These are phyloP conservation scores for Trichopoda pennipes DNA, from an alignment of 2,888 invertebrate genomes.

Conservation along the genomic window DNA sequence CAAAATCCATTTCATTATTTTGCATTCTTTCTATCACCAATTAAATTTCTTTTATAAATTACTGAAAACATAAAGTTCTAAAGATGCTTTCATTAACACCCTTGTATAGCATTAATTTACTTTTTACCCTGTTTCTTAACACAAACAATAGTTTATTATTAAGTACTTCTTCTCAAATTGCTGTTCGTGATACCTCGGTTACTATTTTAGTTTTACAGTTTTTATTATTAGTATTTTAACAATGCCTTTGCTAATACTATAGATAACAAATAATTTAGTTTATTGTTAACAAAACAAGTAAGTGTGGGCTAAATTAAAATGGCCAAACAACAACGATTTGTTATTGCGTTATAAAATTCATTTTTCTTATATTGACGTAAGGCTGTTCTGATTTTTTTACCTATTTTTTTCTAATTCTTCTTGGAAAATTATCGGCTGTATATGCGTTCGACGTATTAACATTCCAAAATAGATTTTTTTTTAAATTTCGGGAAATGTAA, in stretches of 20 bases:
- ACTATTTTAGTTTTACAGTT: background rate
- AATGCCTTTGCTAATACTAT: constrained; percentile 31
- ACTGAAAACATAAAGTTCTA: background rate
- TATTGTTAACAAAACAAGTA: constrained; percentile 10
- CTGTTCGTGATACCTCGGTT: constrained; percentile 22
- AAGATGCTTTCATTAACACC: constrained; percentile 26
- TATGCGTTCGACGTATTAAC: no score
- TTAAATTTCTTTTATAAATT: background rate
- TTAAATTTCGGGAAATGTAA: no score
- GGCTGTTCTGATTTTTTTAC: no score
- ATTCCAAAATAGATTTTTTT: no score
- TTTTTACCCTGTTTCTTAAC: background rate
- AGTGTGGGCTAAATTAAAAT: background rate
- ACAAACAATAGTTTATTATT: constrained; percentile 50
- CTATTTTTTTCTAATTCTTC: no score
- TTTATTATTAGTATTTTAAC: constrained; percentile 28
- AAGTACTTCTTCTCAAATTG: background rate
- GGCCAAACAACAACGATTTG: background rate
- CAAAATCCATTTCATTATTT: no score
- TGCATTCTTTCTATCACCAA: background rate
- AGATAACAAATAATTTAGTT: constrained; percentile 27
- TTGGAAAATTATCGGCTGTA: no score
- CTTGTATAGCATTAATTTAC: background rate
- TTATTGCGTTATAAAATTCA: background rate
- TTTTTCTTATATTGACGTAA: no score